These are phyloP conservation scores for Pleuronectes platessa DNA, from an alignment of 2,113 vertebrate genomes.

Conservation along the genomic window DNA sequence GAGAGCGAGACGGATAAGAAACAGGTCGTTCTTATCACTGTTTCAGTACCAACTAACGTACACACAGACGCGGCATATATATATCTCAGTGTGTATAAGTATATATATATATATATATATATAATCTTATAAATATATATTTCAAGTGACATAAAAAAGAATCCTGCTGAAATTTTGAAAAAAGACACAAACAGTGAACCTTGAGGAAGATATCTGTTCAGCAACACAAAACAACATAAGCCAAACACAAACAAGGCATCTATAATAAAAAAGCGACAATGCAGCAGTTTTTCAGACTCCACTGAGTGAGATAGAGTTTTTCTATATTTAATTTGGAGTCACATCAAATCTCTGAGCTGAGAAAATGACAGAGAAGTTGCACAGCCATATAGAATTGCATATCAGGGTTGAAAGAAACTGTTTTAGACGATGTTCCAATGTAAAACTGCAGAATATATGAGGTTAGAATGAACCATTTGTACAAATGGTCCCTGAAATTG, in stretches of 20 bases:
- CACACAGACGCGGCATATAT: too few species aligned
- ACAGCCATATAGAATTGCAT: not conserved
- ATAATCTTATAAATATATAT: not conserved
- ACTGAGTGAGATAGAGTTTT: not conserved
- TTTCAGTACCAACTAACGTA: not conserved
- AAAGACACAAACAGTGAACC: not conserved
- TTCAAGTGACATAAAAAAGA: not conserved
- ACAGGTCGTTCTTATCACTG: not conserved
- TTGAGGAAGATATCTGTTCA: not conserved
- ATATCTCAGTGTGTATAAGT: too few species aligned
- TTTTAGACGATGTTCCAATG: not conserved
- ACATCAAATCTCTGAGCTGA: not conserved
- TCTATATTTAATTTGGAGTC: not conserved
- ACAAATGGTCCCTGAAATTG: not conserved
- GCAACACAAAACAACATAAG: not conserved
- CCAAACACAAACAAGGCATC: not conserved
- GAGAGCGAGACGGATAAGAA: not conserved
- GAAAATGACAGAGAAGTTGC: not conserved
- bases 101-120: too few species aligned
- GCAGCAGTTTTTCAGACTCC: not conserved
- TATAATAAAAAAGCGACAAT: not conserved
- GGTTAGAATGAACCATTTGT: not conserved
- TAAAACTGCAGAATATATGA: not conserved
- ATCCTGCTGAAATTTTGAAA: not conserved
- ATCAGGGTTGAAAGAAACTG: not conserved